A percentile compares a stretch with the other conserved stretches of the same genome.
These are phyloP conservation scores for Copidosoma floridanum DNA, from an alignment of 1,140 invertebrate genomes.

Conservation along the genomic window DNA sequence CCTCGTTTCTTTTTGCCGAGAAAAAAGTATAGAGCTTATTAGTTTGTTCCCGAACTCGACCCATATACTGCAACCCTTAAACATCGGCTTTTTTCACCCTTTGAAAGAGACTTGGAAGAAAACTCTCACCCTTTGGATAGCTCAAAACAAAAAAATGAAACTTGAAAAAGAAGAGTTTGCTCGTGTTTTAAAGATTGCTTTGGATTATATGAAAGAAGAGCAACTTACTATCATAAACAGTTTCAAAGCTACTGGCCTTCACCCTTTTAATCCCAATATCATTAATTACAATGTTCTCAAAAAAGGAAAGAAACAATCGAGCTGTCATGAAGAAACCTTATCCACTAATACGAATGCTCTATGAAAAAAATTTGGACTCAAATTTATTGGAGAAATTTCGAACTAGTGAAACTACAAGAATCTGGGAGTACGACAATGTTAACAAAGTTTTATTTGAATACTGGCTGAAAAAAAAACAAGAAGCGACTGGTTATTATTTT, in stretches of 20 bases:
- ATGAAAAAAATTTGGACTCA: too few species aligned
- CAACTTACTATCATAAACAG: constrained; percentile 36
- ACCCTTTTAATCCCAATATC: constrained; percentile 37
- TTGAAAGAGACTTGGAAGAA: constrained; percentile 40
- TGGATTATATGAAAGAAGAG: constrained; percentile 24
- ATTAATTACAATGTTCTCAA: constrained; percentile 33
- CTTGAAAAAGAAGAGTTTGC: constrained; percentile 37
- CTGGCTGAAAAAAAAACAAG: too few species aligned
- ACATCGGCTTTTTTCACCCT: constrained; percentile 43
- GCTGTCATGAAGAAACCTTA: too few species aligned
- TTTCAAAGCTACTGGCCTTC: constrained; percentile 39
- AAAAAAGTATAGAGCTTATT: constrained; percentile 36
- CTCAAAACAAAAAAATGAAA: constrained; percentile 5
- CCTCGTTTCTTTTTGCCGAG: constrained; percentile 31
- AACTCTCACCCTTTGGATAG: constrained; percentile 30
- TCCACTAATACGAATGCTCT: too few species aligned
- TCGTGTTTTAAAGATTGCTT: constrained; percentile 32
- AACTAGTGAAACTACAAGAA: too few species aligned
- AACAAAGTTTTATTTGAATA: too few species aligned
- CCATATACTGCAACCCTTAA: constrained; percentile 44
- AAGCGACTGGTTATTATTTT: too few species aligned
- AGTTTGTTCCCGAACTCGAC: constrained; percentile 44
- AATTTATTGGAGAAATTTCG: too few species aligned
- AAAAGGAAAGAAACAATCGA: constrained; percentile 8
- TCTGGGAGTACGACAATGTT: too few species aligned